phyloP scores from a whole-genome alignment of 1,140 invertebrate genomes.

The Tigriopus japonicus region DNA sequence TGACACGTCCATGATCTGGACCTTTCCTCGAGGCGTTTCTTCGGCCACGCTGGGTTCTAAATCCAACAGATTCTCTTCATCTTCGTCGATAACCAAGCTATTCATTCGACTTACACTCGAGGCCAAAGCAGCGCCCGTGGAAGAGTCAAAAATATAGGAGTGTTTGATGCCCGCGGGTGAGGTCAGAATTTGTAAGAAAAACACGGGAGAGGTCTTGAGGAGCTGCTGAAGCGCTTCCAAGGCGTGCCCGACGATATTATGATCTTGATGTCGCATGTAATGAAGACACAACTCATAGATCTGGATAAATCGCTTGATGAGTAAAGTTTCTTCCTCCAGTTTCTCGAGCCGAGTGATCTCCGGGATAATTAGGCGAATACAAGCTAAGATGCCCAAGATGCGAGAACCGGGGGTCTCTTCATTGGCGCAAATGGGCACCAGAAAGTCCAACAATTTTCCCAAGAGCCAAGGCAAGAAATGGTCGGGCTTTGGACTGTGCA shows the following conservation, averaged over 20 bases:
- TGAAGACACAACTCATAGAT: constrained; percentile 61
- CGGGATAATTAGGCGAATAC: no score
- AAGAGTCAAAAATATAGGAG: no score
- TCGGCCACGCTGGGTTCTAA: no score
- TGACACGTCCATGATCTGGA: no score
- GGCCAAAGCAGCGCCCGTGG: no score
- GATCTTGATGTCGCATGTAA: constrained; percentile 46
- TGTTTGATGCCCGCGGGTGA: constrained; percentile 31
- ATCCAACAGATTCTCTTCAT: no score
- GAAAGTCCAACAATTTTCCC: constrained; percentile 26
- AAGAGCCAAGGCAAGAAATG: constrained; percentile 40
- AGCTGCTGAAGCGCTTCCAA: constrained; percentile 58
- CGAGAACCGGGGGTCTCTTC: no score
- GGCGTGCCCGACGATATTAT: constrained; percentile 62
- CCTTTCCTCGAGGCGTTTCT: no score
- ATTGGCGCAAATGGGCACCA: background rate
- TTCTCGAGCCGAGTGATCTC: constrained; percentile 21
- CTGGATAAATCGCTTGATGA: constrained; percentile 25
- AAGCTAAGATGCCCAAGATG: no score
- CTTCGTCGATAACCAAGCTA: no score
- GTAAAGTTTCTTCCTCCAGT: background rate
- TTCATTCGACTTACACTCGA: no score
- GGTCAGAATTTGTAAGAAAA: constrained; percentile 37
- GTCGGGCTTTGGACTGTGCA: constrained; percentile 39
- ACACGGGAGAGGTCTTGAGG: constrained; percentile 40